Percentiles rank a stretch among this genome's conserved stretches.
These are phyloP conservation scores for Pithys albifrons DNA, from an alignment of 2,113 vertebrate species.

Conservation along the genomic window DNA sequence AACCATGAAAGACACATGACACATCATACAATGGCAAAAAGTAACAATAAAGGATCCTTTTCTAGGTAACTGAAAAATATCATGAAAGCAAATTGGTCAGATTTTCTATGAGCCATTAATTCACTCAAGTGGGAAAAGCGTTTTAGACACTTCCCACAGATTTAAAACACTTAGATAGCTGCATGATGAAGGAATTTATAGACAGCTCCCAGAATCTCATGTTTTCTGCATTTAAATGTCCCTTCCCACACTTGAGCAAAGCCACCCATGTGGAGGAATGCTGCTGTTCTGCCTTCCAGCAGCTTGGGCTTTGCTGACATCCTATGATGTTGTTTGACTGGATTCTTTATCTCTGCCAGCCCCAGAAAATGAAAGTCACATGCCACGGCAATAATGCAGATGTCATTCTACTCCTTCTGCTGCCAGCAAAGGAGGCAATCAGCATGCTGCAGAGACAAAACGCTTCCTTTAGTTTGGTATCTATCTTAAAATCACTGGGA, in stretches of 20 bases:
- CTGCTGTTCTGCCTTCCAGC: neutral
- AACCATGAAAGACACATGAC: neutral
- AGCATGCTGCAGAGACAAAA: neutral
- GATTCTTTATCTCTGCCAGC: neutral
- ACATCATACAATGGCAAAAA: neutral
- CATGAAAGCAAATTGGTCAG: neutral
- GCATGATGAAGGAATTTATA: slow-evolving; percentile 21
- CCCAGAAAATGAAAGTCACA: neutral
- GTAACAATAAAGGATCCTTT: neutral
- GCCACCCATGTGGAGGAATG: neutral
- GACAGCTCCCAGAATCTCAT: neutral
- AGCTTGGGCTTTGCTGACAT: neutral
- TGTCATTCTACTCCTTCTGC: neutral
- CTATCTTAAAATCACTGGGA: neutral
- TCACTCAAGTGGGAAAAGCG: neutral
- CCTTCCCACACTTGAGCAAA: neutral
- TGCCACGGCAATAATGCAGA: neutral
- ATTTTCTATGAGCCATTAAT: neutral
- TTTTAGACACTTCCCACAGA: slow-evolving; percentile 28
- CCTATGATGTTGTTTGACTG: neutral
- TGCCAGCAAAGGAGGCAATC: neutral
- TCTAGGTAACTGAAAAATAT: neutral
- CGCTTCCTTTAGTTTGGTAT: neutral
- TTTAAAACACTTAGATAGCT: slow-evolving; percentile 10
- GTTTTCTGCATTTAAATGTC: neutral